Percentiles rank a stretch among this genome's conserved stretches.
Conservation (phyloP, 2,797 vertebrate genomes). For the Emydoidea blandingii region DNA sequence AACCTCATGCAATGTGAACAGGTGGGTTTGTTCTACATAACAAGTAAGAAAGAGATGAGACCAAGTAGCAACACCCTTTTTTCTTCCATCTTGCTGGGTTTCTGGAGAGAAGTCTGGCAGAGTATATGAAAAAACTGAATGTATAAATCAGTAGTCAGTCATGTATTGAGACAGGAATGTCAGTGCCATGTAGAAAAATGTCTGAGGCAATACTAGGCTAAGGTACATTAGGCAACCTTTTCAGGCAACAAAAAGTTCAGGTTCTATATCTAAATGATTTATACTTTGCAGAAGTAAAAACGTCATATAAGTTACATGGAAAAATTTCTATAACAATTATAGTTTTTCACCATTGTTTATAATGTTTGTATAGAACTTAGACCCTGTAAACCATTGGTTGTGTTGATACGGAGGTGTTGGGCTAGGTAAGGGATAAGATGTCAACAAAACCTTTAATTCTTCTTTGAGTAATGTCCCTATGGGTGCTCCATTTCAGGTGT, state of each 20-base stretch:
- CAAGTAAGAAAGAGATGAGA: not conserved
- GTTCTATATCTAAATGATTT: not conserved
- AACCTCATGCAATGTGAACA: constrained; percentile 13
- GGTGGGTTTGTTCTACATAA: not conserved
- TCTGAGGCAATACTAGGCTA: not conserved
- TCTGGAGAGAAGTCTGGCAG: not conserved
- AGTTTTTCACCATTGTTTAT: not conserved
- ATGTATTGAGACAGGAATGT: not conserved
- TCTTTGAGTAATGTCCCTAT: not conserved
- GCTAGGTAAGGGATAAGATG: not conserved
- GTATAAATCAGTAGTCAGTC: rapidly evolving
- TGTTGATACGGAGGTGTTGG: not conserved
- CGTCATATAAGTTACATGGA: not conserved
- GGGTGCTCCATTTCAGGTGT: too few species aligned
- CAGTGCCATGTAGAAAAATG: not conserved
- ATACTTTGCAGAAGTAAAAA: not conserved
- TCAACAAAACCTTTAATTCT: not conserved
- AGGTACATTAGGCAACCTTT: not conserved
- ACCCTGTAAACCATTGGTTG: not conserved
- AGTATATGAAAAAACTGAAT: not conserved
- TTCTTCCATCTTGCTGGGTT: too few species aligned
- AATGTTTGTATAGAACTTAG: not conserved
- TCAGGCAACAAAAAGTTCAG: not conserved
- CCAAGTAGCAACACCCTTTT: not conserved
- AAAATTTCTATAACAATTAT: not conserved